A percentile compares a stretch with the other conserved stretches of the same genome.
Evolutionary conservation across 2,113 vertebrate species (phyloP).

Genomic region (Cacatua alba): DNA sequence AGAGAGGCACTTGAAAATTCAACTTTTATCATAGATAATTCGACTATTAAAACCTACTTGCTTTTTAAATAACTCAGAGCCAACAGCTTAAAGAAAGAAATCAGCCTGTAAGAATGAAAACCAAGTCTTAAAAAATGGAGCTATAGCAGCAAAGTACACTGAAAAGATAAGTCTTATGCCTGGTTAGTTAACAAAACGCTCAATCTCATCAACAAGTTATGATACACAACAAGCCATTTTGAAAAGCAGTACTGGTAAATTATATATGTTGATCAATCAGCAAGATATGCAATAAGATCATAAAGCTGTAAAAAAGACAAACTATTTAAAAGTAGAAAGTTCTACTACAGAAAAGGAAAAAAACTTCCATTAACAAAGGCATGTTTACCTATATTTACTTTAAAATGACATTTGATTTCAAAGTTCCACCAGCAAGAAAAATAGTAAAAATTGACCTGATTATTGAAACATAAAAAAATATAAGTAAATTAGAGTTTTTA

Average conservation of each 20-base stretch:
- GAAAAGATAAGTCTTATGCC: not conserved
- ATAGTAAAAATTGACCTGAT: not conserved
- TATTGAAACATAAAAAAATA: not conserved
- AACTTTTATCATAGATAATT: not conserved
- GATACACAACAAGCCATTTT: not conserved
- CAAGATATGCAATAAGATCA: constrained; percentile 16
- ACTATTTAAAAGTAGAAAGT: not conserved
- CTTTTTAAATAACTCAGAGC: constrained; percentile 29
- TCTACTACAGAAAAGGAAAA: not conserved
- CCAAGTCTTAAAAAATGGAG: not conserved
- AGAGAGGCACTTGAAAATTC: not conserved
- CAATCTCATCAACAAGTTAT: not conserved
- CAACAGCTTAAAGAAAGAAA: constrained; percentile 10
- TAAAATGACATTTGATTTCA: constrained; percentile 3
- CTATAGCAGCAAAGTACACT: constrained; percentile 13
- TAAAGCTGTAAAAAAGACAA: constrained; percentile 39
- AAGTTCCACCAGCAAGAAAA: not conserved
- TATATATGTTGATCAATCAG: not conserved
- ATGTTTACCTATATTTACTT: not conserved
- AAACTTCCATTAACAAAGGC: not conserved
- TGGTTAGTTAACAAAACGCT: not conserved
- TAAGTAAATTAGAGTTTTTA: not conserved
- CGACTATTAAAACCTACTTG: not conserved
- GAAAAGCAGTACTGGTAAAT: not conserved
- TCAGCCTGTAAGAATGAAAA: constrained; percentile 4